Evolutionary conservation across 2,888 invertebrate genomes (phyloP).

Genomic region (Hydriomena furcata): DNA sequence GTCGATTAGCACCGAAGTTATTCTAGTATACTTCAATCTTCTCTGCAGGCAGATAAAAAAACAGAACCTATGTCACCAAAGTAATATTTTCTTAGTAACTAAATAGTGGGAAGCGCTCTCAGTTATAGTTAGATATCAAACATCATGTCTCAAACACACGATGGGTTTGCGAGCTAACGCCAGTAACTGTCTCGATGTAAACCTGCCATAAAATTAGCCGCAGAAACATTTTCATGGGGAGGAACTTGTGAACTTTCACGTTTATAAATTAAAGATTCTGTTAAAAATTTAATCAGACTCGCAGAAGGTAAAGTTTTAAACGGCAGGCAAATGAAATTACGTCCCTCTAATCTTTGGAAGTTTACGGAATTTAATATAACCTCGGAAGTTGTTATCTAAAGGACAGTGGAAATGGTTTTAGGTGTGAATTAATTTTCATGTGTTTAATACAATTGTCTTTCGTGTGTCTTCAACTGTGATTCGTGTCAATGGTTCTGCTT

Average conservation of each 20-base stretch:
- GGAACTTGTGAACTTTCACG: constrained; percentile 36
- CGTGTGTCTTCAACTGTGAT: background rate
- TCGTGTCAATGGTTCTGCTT: background rate
- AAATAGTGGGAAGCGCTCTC: no score
- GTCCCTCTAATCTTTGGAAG: constrained; percentile 61
- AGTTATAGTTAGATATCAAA: no score
- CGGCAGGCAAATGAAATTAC: constrained; percentile 70
- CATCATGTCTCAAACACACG: no score
- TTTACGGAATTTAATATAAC: constrained; percentile 69
- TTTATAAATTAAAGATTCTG: constrained; percentile 60
- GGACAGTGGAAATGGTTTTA: constrained; percentile 51
- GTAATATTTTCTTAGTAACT: no score
- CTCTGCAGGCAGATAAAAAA: no score
- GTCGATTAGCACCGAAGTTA: no score
- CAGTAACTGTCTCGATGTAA: background rate
- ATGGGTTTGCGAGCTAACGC: background rate
- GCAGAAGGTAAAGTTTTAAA: constrained; percentile 60
- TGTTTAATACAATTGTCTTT: constrained; percentile 28
- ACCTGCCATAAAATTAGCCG: constrained; percentile 23
- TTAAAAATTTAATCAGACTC: constrained; percentile 65
- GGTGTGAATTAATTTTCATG: constrained; percentile 60
- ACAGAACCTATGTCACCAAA: no score
- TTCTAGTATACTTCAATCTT: no score
- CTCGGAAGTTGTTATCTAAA: constrained; percentile 61
- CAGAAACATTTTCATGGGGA: constrained; percentile 25